Evolutionary conservation across 2,888 invertebrate species (phyloP).

Genomic region (Teinopalpus imperialis): DNA sequence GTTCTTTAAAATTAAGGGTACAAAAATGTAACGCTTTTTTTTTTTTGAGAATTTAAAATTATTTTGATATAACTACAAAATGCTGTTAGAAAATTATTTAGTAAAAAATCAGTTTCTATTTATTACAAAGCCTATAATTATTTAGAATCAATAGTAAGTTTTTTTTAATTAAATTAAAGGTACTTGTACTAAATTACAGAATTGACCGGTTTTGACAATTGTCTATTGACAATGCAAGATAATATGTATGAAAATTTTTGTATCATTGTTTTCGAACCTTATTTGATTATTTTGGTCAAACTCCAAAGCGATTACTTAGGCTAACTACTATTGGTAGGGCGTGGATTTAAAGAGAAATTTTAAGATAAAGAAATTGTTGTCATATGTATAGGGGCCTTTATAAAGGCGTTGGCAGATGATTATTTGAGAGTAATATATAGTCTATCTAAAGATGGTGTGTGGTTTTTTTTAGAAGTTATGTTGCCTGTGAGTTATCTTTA

Average conservation of each 20-base stretch:
- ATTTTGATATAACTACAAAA: too few relatives aligned
- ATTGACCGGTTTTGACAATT: neutral
- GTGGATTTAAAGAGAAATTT: slow-evolving; percentile 31
- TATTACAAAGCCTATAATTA: too few relatives aligned
- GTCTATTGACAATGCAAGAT: too few relatives aligned
- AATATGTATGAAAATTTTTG: neutral
- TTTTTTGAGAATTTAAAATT: too few relatives aligned
- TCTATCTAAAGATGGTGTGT: slow-evolving; percentile 31
- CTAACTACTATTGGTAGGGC: slow-evolving; percentile 28
- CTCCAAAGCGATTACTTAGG: slow-evolving; percentile 3
- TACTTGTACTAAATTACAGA: too few relatives aligned
- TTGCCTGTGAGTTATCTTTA: slow-evolving; percentile 17
- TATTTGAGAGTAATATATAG: slow-evolving; percentile 24
- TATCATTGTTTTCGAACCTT: neutral
- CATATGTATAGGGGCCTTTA: slow-evolving; percentile 18
- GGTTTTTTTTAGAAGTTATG: slow-evolving; percentile 27
- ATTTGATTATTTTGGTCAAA: slow-evolving; percentile 5
- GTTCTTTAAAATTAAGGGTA: neutral
- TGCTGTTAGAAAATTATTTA: too few relatives aligned
- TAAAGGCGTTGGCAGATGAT: slow-evolving; percentile 11
- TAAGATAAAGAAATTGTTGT: slow-evolving; percentile 29
- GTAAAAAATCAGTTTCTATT: too few relatives aligned
- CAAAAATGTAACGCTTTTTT: too few relatives aligned
- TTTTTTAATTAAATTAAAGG: too few relatives aligned
- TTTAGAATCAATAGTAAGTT: too few relatives aligned